Base-by-base conservation (phyloP, 2,888 invertebrate species). In the Mycalesis mineus region DNA sequence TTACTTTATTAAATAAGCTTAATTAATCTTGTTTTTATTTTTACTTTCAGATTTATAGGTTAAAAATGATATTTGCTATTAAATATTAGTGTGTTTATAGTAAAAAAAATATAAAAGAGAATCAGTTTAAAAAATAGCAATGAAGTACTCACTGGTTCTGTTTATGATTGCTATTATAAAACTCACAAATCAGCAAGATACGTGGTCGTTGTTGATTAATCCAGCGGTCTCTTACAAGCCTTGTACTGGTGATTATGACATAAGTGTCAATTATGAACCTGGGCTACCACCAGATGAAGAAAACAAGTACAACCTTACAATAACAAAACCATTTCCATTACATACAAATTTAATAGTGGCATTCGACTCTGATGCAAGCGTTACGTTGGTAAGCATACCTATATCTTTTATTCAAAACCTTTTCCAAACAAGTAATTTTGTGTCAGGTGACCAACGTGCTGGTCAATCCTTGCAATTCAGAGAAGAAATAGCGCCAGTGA, bases 341-440 rank as follows among this genome's bases (percentile, higher is more conserved):
- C 14, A 64, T 7, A 63, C 66, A 0, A 56, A 51, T 47, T 58
- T 67, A 0, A 22, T 37, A 1, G 17, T 74, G 7, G 63, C 61
- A 28, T 72, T 75, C 56, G 73, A 73, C 61, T 64, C 69, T 0
- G 71, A 69, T 57, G 70, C 71, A 11, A 55, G 48, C 7, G 58
- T 71, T 8, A 60, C 54, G 22, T 57, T 74, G 67, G 75, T 76
- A 65, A 70, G 73, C 61, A 1, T n/a, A n/a, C n/a, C n/a, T n/a
- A n/a, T n/a, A n/a, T n/a, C n/a, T n/a, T n/a, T n/a, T n/a, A n/a
- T n/a, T n/a, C n/a, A n/a, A n/a, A n/a, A n/a, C n/a, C n/a, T n/a
- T n/a, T n/a, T n/a, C n/a, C n/a, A n/a, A n/a, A n/a, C n/a, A n/a
- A n/a, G n/a, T n/a, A n/a, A n/a, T n/a, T n/a, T n/a, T n/a, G n/a